A percentile compares a stretch with the other conserved stretches of the same genome.
Evolutionary conservation across 2,888 invertebrate genomes (phyloP).

Genomic region (Limnephilus marmoratus): DNA sequence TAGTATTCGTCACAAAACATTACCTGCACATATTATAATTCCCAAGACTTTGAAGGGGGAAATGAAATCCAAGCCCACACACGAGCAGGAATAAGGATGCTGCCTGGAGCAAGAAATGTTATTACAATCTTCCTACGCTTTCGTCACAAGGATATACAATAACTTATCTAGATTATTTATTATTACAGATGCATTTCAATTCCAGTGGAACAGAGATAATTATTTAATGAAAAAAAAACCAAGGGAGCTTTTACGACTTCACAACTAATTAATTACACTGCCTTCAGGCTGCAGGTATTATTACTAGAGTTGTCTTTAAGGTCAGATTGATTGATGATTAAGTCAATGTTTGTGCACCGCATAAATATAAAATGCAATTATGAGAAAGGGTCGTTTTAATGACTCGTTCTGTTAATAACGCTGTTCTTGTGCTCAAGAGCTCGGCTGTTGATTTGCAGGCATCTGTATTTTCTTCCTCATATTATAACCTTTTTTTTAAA

Average conservation of each 20-base stretch:
- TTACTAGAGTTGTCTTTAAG: background rate
- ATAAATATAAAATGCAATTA: background rate
- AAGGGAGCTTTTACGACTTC: background rate
- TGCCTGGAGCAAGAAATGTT: background rate
- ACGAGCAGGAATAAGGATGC: background rate
- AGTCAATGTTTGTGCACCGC: background rate
- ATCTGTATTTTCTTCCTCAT: background rate
- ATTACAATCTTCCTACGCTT: slow-evolving; percentile 9
- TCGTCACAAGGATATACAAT: background rate
- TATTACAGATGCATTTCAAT: background rate
- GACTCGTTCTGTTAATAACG: background rate
- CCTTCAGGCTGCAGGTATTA: background rate
- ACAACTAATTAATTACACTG: background rate
- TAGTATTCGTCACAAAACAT: background rate
- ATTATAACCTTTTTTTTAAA: background rate
- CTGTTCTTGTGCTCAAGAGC: background rate
- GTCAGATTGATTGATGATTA: background rate
- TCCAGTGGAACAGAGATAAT: background rate
- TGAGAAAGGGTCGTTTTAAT: background rate
- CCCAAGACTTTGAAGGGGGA: background rate
- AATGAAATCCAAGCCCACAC: slow-evolving; percentile 1
- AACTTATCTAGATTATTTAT: background rate
- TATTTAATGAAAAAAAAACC: background rate
- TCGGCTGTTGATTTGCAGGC: background rate
- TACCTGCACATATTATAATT: background rate